Percentiles rank a stretch among this genome's conserved stretches.
Evolutionary conservation across 2,113 vertebrate genomes (phyloP).

Genomic region (Seriola quinqueradiata): DNA sequence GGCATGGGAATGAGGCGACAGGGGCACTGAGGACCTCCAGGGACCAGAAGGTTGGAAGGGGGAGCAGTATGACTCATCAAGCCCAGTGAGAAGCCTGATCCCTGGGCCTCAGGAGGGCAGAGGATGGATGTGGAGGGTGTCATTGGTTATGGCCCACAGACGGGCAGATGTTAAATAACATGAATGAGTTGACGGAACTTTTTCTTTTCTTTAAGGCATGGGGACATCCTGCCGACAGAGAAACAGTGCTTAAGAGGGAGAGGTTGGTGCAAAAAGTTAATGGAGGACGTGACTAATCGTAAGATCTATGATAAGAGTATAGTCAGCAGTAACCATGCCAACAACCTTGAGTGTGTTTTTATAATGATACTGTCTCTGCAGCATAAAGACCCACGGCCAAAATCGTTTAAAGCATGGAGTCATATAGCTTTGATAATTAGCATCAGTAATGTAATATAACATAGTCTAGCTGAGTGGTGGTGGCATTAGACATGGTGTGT

Average conservation of each 20-base stretch:
- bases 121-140: constrained; percentile 28
- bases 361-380: constrained; percentile 42
- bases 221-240: constrained; percentile 58
- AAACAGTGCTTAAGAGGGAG: constrained; percentile 20
- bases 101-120: constrained; percentile 5
- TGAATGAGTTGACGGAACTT: constrained; percentile 28
- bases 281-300: constrained; percentile 70
- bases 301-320: constrained; percentile 60
- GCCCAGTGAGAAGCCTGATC: constrained; percentile 33
- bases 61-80: constrained; percentile 48
- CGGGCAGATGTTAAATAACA: constrained; percentile 67
- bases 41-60: constrained; percentile 49
- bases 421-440: constrained; percentile 56
- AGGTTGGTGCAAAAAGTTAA: constrained; percentile 54
- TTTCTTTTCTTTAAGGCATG: constrained; percentile 22
- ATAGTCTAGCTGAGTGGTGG: constrained; percentile 13
- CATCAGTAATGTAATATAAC: constrained; percentile 43
- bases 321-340: constrained; percentile 61
- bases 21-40: constrained; percentile 47
- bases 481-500: constrained; percentile 30
- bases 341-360: constrained; percentile 60
- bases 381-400: constrained; percentile 35
- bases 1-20: constrained; percentile 42
- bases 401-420: constrained; percentile 30
- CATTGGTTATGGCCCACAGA: constrained; percentile 23